These are phyloP conservation scores for Helicoverpa zea DNA, from an alignment of 1,140 invertebrate species.

Conservation along the genomic window DNA sequence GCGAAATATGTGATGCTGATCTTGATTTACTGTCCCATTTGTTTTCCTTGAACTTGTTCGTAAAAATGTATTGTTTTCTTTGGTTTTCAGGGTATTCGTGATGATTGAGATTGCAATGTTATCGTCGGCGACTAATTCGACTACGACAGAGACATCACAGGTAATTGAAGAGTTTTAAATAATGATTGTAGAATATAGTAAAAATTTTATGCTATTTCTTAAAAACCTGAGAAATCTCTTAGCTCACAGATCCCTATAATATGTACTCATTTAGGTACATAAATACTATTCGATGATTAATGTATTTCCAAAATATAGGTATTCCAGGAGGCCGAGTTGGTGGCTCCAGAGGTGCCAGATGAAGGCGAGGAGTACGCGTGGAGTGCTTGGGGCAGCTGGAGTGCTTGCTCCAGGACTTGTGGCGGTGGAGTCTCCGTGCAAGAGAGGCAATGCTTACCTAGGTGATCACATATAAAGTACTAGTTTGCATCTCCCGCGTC, in stretches of 20 bases:
- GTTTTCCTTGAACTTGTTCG: not conserved
- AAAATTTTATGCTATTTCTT: no score
- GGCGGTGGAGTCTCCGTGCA: slow-evolving; percentile 88
- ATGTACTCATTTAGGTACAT: not conserved
- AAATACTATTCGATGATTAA: not conserved
- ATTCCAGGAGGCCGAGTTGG: not conserved
- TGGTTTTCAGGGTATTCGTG: slow-evolving; percentile 70
- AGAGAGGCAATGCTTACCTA: slow-evolving; percentile 85
- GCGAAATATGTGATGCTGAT: not conserved
- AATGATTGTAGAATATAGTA: no score
- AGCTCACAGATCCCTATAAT: no score
- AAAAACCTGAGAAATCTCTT: no score
- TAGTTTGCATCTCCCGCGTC: no score
- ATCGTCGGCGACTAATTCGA: slow-evolving; percentile 62
- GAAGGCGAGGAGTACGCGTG: slow-evolving; percentile 71
- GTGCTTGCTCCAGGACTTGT: slow-evolving; percentile 87
- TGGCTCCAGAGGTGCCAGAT: not conserved
- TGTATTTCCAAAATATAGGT: not conserved
- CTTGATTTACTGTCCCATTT: not conserved
- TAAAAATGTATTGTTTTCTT: slow-evolving; percentile 25
- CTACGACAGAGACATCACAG: slow-evolving; percentile 60
- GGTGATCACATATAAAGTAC: slow-evolving; percentile 54
- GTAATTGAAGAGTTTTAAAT: slow-evolving; percentile 41
- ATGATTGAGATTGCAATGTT: slow-evolving; percentile 66
- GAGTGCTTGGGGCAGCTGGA: slow-evolving; percentile 88